Base-by-base conservation (phyloP, 1,140 invertebrate species). In the Teleopsis dalmanni region DNA sequence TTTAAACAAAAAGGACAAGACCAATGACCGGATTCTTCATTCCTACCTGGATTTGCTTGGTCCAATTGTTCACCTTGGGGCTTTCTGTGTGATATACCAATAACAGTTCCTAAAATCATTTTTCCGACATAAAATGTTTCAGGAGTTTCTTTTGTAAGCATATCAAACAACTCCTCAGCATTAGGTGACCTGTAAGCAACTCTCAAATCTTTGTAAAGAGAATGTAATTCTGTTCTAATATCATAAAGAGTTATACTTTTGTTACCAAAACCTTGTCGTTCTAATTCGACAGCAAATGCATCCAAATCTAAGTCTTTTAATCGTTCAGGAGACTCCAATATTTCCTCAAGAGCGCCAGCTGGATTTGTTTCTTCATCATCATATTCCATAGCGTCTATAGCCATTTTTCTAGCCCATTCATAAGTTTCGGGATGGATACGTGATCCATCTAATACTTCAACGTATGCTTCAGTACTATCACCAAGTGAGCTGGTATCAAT, bases 351-450 rank as follows among this genome's bases (percentile, higher is more conserved):
- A 14, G 96, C 95, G 3, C 90, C 90, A 0, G 94, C 92, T 0
- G 95, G 94, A 77, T 99, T 97, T 0, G 87, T 85, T 53, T 93
- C 91, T 61, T 95, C 91, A 58, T 96, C 93, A 57, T 98, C 95
- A 57, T 98, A 97, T 57, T 99, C 97, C 10, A 99, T 73, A 7
- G 97, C 97, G 76, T 99, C 97, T 0, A 98, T 93, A 4, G 96
- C 97, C 95, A 99, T 99, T 76, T 99, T 99, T 18, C 95, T 75
- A 0, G 97, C 97, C 95, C 95, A 98, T 70, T 99, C 96, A 60
- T 99, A 99, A 0, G 93, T 95, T 73, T 99, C 97, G 0, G 96
- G 96, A 76, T 99, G 97, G 1, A 99, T 94, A 53, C 97, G 77
- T 0, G 97, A 97, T 0, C 94, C 94, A 68, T 99, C 97, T 4